Conservation (phyloP, 2,888 invertebrate species). For the Calameuta filiformis region DNA sequence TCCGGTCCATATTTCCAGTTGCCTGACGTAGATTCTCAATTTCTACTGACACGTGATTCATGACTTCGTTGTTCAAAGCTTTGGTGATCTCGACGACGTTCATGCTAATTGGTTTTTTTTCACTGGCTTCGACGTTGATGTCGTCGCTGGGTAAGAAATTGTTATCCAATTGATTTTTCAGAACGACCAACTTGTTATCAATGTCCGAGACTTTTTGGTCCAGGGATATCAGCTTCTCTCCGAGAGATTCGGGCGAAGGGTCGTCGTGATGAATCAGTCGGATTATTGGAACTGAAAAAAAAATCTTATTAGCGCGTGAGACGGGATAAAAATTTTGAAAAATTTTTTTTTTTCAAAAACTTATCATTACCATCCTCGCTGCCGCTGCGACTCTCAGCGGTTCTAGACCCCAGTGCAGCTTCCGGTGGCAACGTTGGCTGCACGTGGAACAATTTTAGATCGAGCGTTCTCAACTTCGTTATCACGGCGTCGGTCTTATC, state of each 20-base stretch:
- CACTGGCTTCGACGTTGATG: slow-evolving; percentile 87
- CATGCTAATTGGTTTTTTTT: slow-evolving; percentile 86
- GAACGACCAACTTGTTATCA: slow-evolving; percentile 79
- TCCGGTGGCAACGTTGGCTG: slow-evolving; percentile 63
- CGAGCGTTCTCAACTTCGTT: slow-evolving; percentile 79
- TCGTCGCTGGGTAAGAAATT: slow-evolving; percentile 84
- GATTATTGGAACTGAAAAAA: slow-evolving; percentile 47
- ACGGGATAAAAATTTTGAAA: too few species aligned
- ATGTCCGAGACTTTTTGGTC: slow-evolving; percentile 88
- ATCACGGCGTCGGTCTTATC: slow-evolving; percentile 87
- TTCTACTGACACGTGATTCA: slow-evolving; percentile 84
- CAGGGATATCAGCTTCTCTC: slow-evolving; percentile 72
- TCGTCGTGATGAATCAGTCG: slow-evolving; percentile 51
- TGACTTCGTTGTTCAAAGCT: slow-evolving; percentile 83
- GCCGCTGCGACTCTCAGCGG: slow-evolving; percentile 45
- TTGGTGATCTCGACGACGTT: slow-evolving; percentile 86
- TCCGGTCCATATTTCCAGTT: slow-evolving; percentile 82
- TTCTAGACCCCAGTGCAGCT: slow-evolving; percentile 44
- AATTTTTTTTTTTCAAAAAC: background rate
- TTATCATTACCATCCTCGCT: slow-evolving; percentile 41
- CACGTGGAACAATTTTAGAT: slow-evolving; percentile 79
- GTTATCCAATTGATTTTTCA: slow-evolving; percentile 86
- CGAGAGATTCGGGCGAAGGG: slow-evolving; percentile 49
- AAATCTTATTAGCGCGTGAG: background rate
- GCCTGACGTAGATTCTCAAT: slow-evolving; percentile 82